A percentile compares a stretch with the other conserved stretches of the same genome.
Evolutionary conservation across 2,113 vertebrate genomes (phyloP).

Genomic region (Chrysemys picta): DNA sequence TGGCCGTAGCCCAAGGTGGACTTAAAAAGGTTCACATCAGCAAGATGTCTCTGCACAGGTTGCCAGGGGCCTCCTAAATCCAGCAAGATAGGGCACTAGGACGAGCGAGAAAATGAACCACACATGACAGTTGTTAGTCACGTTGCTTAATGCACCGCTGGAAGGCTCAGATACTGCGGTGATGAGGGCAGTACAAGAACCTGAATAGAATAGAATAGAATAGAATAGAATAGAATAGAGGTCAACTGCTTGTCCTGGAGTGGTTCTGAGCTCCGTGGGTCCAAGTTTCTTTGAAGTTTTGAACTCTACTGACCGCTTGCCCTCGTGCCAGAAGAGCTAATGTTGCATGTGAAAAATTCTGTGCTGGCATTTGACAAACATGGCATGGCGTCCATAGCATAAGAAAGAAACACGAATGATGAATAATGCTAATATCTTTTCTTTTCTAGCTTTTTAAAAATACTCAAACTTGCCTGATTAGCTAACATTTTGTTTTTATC

Average conservation of each 20-base stretch:
- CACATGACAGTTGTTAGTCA: neutral
- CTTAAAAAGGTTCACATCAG: neutral
- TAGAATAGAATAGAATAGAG: slow-evolving; percentile 26
- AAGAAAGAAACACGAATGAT: slow-evolving; percentile 43
- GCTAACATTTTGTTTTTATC: neutral
- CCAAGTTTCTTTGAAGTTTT: slow-evolving; percentile 41
- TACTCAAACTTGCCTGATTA: slow-evolving; percentile 26
- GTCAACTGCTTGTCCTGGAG: neutral
- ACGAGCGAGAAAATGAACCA: neutral
- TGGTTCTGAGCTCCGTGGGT: neutral
- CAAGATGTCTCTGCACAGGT: neutral
- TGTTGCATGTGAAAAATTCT: slow-evolving; percentile 45
- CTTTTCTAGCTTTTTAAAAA: slow-evolving; percentile 31
- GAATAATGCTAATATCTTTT: slow-evolving; percentile 55
- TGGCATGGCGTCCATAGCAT: slow-evolving; percentile 49
- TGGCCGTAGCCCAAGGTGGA: neutral
- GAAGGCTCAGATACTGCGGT: neutral
- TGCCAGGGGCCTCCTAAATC: neutral
- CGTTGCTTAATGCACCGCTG: rapidly evolving
- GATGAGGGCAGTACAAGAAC: neutral
- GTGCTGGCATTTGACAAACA: slow-evolving; percentile 32
- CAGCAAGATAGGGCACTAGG: neutral
- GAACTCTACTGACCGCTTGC: slow-evolving; percentile 37
- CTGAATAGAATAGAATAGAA: neutral
- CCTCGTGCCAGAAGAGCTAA: slow-evolving; percentile 59